Percentiles rank a stretch among this genome's conserved stretches.
These are phyloP conservation scores for Drosophila paucipuncta DNA, from an alignment of 2,888 invertebrate genomes.

Conservation along the genomic window DNA sequence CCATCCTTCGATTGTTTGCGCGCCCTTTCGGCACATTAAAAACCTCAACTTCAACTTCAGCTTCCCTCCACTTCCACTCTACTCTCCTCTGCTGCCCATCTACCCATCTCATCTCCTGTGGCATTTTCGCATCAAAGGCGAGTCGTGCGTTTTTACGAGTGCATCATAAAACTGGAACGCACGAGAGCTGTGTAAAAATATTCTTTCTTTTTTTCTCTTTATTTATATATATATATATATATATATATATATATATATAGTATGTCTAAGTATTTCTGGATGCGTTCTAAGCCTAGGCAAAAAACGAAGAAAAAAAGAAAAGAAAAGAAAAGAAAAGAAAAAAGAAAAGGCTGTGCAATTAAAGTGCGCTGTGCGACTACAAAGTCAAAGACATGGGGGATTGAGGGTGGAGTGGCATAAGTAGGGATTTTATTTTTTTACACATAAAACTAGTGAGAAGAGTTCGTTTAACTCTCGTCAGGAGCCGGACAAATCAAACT, in stretches of 20 bases:
- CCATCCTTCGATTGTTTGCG: constrained; percentile 71
- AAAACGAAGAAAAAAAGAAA: neutral
- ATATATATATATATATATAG: constrained; percentile 10
- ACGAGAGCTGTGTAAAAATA: constrained; percentile 61
- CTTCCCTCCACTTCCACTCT: constrained; percentile 5
- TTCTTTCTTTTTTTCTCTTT: constrained; percentile 29
- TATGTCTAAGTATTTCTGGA: constrained; percentile 42
- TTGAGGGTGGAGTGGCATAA: neutral
- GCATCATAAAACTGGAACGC: constrained; percentile 72
- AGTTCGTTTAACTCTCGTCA: constrained; percentile 58
- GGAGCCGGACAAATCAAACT: constrained; percentile 56
- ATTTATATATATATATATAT: neutral
- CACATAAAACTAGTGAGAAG: constrained; percentile 57
- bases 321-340: neutral
- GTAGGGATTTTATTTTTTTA: neutral
- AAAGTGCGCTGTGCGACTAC: constrained; percentile 59
- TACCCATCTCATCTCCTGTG: constrained; percentile 56
- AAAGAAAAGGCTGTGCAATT: constrained; percentile 42
- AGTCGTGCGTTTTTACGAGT: constrained; percentile 71
- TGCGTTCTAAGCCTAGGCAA: constrained; percentile 56
- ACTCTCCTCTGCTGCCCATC: neutral
- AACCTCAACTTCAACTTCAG: constrained; percentile 47
- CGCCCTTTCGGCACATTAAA: constrained; percentile 73
- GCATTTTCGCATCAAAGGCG: constrained; percentile 69
- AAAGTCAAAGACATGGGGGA: constrained; percentile 51